A percentile compares a stretch with the other conserved stretches of the same genome.
These are phyloP conservation scores for Papilio polytes DNA, from an alignment of 1,140 invertebrate genomes.

Conservation along the genomic window DNA sequence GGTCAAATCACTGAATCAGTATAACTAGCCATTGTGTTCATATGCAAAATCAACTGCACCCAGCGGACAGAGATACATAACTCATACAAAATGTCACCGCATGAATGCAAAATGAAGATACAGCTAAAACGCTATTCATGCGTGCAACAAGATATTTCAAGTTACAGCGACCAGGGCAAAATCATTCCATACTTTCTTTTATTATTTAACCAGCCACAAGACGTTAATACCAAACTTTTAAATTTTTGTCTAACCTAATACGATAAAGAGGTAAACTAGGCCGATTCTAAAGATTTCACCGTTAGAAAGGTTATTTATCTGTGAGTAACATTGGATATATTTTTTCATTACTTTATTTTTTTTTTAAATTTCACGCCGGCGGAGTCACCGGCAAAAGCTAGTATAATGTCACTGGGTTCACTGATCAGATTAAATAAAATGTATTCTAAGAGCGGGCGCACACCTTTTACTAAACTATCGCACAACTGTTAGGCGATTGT, in stretches of 20 bases:
- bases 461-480: too few species aligned
- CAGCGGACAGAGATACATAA: conserved; percentile 39
- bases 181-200: background rate
- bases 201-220: background rate
- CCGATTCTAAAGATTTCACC: too few species aligned
- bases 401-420: too few species aligned
- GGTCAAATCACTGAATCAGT: conserved; percentile 34
- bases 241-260: background rate
- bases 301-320: too few species aligned
- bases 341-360: too few species aligned
- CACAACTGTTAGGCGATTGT: too few species aligned
- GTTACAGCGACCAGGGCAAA: background rate
- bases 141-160: background rate
- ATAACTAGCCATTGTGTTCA: conserved; percentile 37
- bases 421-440: too few species aligned
- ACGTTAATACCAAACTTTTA: background rate
- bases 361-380: too few species aligned
- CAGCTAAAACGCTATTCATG: conserved; percentile 12
- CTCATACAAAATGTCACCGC: conserved; percentile 34
- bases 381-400: too few species aligned
- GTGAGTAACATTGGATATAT: too few species aligned
- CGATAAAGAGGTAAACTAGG: too few species aligned
- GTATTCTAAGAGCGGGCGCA: too few species aligned
- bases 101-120: conserved; percentile 37
- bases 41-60: conserved; percentile 34